These are phyloP conservation scores for Smittia sp. DNA, from an alignment of 2,888 invertebrate genomes.

Conservation along the genomic window DNA sequence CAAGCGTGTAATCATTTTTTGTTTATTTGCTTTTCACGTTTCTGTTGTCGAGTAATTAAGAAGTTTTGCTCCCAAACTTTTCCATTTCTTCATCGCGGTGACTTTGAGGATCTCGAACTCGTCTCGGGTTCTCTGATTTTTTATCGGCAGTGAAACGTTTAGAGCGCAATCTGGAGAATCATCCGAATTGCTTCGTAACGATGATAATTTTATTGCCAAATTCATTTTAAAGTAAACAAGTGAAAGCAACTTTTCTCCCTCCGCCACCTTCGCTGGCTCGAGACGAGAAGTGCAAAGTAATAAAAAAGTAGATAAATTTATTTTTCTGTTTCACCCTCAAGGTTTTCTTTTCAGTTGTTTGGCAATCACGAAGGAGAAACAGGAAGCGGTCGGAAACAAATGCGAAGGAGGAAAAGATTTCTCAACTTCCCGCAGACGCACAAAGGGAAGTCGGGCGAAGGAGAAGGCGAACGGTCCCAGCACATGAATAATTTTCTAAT, in stretches of 20 bases:
- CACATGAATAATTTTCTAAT: conserved; percentile 41
- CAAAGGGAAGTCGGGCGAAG: neutral
- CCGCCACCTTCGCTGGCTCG: neutral
- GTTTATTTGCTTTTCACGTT: neutral
- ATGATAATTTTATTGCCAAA: conserved; percentile 36
- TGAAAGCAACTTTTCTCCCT: neutral
- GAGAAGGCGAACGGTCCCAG: conserved; percentile 12
- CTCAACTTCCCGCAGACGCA: neutral
- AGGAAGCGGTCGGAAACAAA: conserved; percentile 27
- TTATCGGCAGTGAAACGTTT: conserved; percentile 29
- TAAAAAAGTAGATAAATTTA: conserved; percentile 38
- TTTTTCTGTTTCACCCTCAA: conserved; percentile 12
- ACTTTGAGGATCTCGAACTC: neutral
- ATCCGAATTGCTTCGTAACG: conserved; percentile 32
- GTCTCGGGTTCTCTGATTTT: neutral
- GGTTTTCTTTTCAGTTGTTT: neutral
- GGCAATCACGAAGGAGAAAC: neutral
- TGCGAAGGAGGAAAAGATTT: conserved; percentile 25
- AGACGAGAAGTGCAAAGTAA: conserved; percentile 36
- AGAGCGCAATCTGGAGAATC: conserved; percentile 22
- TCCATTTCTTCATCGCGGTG: neutral
- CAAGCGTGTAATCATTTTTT: conserved; percentile 25
- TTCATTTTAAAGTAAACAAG: conserved; percentile 28
- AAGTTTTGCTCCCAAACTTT: neutral
- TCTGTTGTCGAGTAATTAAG: conserved; percentile 27